A percentile compares a stretch with the other conserved stretches of the same genome.
phyloP scores from a whole-genome alignment of 2,797 vertebrate species.

The Clarias platycephalus region DNA sequence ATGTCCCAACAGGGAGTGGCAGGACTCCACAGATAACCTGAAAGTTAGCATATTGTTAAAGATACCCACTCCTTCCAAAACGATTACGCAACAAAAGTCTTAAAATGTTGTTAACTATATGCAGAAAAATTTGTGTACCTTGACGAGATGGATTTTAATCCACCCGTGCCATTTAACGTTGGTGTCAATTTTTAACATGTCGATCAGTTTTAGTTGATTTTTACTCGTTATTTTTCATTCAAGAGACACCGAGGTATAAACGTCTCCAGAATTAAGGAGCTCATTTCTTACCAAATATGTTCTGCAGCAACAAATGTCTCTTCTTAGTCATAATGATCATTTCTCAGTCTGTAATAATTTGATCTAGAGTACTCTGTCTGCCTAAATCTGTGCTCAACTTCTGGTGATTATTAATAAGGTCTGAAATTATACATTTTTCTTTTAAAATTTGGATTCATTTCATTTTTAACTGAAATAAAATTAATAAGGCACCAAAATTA shows the following conservation, averaged over 20 bases:
- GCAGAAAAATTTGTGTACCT: background rate
- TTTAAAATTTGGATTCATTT: background rate
- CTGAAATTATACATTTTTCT: background rate
- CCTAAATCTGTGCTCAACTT: slow-evolving; percentile 41
- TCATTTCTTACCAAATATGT: slow-evolving; percentile 37
- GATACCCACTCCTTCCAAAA: background rate
- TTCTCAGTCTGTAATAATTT: slow-evolving; percentile 35
- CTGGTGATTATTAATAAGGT: slow-evolving; percentile 29
- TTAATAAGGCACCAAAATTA: slow-evolving; percentile 22
- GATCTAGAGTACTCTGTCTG: slow-evolving; percentile 29
- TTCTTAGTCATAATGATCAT: slow-evolving; percentile 40
- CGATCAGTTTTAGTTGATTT: slow-evolving; percentile 29
- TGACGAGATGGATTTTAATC: background rate
- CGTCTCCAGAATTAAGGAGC: slow-evolving; percentile 25
- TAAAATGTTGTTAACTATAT: background rate
- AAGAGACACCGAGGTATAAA: slow-evolving; percentile 31
- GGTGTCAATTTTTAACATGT: slow-evolving; percentile 14
- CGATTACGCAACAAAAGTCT: background rate
- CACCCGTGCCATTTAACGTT: background rate
- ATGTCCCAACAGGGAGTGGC: slow-evolving; percentile 25
- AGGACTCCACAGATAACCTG: slow-evolving; percentile 57
- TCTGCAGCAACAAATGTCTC: slow-evolving; percentile 36
- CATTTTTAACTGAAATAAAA: background rate
- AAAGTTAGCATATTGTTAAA: slow-evolving; percentile 12
- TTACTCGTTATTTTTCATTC: slow-evolving; percentile 34